Conservation (phyloP, 2,113 vertebrate genomes). For the Bufo bufo region DNA sequence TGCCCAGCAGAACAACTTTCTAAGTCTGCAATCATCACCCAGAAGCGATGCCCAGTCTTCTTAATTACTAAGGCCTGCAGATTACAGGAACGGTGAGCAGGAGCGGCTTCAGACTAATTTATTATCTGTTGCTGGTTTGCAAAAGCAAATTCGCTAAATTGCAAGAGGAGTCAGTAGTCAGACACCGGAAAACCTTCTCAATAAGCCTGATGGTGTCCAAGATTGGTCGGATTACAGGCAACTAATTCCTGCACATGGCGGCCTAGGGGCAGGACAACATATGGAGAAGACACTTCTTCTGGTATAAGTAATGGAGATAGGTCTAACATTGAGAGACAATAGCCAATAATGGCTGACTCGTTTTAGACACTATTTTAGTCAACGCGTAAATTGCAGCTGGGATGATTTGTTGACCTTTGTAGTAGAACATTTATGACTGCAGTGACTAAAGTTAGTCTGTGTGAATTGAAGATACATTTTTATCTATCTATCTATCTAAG, state of each 20-base stretch:
- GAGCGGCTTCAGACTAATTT: not conserved
- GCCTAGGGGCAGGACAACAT: not conserved
- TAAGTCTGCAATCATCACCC: conserved; percentile 33
- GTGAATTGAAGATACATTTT: too few relatives aligned
- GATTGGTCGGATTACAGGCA: not conserved
- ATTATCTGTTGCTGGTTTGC: not conserved
- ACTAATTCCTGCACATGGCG: not conserved
- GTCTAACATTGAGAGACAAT: too few relatives aligned
- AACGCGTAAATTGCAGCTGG: too few relatives aligned
- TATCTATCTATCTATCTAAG: too few relatives aligned
- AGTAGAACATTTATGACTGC: too few relatives aligned
- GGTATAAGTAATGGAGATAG: too few relatives aligned
- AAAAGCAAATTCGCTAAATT: not conserved
- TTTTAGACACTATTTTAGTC: too few relatives aligned
- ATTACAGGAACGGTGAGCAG: not conserved
- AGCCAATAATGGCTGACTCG: too few relatives aligned
- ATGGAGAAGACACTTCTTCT: too few relatives aligned
- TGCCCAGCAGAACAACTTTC: conserved; percentile 37
- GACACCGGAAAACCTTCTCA: not conserved
- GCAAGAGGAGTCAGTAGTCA: not conserved
- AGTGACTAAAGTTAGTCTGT: too few relatives aligned
- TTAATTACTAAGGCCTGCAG: conserved; percentile 32
- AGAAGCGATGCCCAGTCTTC: conserved; percentile 41
- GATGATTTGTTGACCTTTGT: too few relatives aligned
- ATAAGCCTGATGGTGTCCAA: not conserved